Percentiles rank a stretch among this genome's conserved stretches.
Conservation (phyloP, 2,113 vertebrate species). For the Gopherus flavomarginatus region DNA sequence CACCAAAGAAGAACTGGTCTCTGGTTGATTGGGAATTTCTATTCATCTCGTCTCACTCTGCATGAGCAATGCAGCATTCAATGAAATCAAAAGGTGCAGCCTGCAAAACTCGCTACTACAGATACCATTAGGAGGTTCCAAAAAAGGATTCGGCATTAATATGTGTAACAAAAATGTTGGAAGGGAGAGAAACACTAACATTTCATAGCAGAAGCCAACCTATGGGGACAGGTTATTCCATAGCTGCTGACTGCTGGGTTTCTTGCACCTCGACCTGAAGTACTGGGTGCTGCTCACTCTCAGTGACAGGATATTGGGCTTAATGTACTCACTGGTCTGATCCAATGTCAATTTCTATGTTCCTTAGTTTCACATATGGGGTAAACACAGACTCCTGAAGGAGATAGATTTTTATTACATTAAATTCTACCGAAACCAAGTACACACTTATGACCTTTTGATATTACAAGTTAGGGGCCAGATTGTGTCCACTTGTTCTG, state of each 20-base stretch:
- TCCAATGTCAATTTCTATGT: neutral
- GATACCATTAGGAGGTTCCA: neutral
- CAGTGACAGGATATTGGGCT: neutral
- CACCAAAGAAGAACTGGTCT: neutral
- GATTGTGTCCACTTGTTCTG: neutral
- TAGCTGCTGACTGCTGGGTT: neutral
- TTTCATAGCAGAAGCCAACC: neutral
- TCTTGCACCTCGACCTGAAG: neutral
- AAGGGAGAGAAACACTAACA: neutral
- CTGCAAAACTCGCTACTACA: neutral
- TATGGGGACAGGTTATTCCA: neutral
- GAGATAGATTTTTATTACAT: slow-evolving; percentile 3
- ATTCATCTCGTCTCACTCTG: neutral
- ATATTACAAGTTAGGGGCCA: neutral
- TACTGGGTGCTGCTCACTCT: neutral
- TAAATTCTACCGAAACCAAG: neutral
- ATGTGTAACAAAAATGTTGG: neutral
- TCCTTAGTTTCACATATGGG: neutral
- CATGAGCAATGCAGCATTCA: neutral
- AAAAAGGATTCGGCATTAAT: neutral
- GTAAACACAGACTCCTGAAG: neutral
- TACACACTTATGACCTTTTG: neutral
- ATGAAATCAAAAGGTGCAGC: neutral
- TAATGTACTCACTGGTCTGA: neutral
- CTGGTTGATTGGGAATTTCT: neutral